These are phyloP conservation scores for Chrysogorgia sp. DNA, from an alignment of 92 coral and sea anemone species.

Conservation along the genomic window DNA sequence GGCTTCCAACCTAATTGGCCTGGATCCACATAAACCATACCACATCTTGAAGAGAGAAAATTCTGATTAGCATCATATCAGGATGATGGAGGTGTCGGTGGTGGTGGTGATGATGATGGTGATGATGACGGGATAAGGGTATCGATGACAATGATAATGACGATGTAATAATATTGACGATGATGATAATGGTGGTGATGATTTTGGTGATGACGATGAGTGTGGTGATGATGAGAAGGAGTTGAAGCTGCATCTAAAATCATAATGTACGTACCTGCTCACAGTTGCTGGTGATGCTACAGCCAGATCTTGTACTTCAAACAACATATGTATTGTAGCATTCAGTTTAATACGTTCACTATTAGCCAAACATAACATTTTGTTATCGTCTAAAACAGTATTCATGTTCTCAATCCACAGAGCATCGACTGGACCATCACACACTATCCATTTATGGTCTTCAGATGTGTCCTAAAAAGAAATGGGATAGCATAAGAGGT, in stretches of 20 bases:
- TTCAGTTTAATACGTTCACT: conserved; percentile 97
- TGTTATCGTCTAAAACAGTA: conserved; percentile 95
- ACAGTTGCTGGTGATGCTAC: conserved; percentile 99
- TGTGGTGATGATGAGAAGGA: conserved; percentile 1
- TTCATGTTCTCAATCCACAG: conserved; percentile 99
- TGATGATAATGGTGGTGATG: not conserved
- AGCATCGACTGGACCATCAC: conserved; percentile 99
- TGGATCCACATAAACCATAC: conserved; percentile 99
- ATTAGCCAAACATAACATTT: conserved; percentile 96
- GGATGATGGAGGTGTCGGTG: not conserved
- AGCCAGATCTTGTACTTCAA: conserved; percentile 99
- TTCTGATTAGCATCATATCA: not conserved
- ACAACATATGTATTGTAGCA: conserved; percentile 97
- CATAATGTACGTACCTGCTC: conserved; percentile 69
- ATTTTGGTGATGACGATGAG: not conserved
- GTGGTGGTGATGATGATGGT: not conserved
- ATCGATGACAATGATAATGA: not conserved
- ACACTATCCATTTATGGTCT: conserved; percentile 97
- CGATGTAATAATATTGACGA: not conserved
- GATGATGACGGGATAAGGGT: not conserved
- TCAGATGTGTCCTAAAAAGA: conserved; percentile 79
- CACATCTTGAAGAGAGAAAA: conserved; percentile 67
- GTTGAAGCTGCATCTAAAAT: not conserved
- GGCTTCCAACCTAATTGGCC: conserved; percentile 95
- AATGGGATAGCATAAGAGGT: not conserved